Evolutionary conservation across 2,113 vertebrate species (phyloP), one percentile per base, ranked within the genome.

Genomic region (Choloepus hoffmanni): DNA sequence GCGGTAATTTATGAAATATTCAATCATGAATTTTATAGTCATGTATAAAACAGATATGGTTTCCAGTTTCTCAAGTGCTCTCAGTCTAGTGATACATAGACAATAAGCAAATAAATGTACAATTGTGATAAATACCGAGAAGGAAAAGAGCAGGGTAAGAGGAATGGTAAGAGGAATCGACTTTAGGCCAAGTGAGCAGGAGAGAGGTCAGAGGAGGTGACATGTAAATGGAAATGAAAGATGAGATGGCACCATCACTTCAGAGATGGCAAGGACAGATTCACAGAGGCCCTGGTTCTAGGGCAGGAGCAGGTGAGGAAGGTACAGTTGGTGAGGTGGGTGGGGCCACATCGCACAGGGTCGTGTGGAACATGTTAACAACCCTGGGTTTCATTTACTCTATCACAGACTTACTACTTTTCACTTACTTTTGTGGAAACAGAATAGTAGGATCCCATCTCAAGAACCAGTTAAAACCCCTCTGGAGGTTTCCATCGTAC

Each of bases 401-500:
- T 82, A 0, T 30, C 19, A 36, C 0, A 68, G 48, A 53, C 8
- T 43, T n/a, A 65, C 11, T 30, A 24, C 77, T 62, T 60, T 60
- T 53, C 55, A 36, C 30, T 62, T 65, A 48, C 43, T 45, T 89
- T 15, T 40, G 11, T 76, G 45, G 40, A 60, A 63, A 26, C 62
- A 11, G 8, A 82, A 12, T 50, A 7, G 33, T 16, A 1, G 3
- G 16, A 18, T 18, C 26, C 11, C 72, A 3, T 70, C 24, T 68
- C 14, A 28, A 7, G 24, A 62, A 28, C 23, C 58, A 14, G 0
- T 74, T 55, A 7, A 30, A 16, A 88, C 3, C 15, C 50, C 77
- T 74, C 23, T 0, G 5, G 67, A 33, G 5, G 11, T 11, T 48
- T 83, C 33, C 1, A 1, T 55, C 3, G 2, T 0, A 8, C 28